phyloP scores from a whole-genome alignment of 2,888 invertebrate genomes.

The Lochmaea crataegi region DNA sequence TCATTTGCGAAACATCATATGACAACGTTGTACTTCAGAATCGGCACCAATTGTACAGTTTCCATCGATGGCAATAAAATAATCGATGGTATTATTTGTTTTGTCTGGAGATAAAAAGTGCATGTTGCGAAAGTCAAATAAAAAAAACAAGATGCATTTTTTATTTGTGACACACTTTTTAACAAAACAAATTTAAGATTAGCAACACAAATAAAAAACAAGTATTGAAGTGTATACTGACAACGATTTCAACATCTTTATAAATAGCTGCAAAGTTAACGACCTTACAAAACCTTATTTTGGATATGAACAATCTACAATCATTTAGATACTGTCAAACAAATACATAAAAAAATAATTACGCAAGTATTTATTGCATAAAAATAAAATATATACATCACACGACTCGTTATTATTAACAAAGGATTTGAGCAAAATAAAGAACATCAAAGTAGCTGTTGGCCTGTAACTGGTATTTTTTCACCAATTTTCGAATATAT shows the following conservation, averaged over 20 bases:
- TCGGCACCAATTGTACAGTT: constrained; percentile 31
- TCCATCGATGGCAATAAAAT: constrained; percentile 32
- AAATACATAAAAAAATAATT: constrained; percentile 3
- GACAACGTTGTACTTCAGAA: constrained; percentile 42
- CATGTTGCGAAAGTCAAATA: constrained; percentile 51
- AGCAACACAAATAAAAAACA: constrained; percentile 51
- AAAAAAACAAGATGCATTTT: constrained; percentile 47
- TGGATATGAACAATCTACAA: constrained; percentile 9
- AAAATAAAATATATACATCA: background rate
- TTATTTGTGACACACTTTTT: constrained; percentile 53
- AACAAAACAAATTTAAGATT: constrained; percentile 52
- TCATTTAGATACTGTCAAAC: constrained; percentile 13
- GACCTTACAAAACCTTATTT: constrained; percentile 39
- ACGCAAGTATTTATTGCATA: constrained; percentile 3
- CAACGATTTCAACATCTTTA: constrained; percentile 46
- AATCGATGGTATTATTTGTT: constrained; percentile 44
- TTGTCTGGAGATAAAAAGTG: constrained; percentile 54
- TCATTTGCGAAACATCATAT: constrained; percentile 22
- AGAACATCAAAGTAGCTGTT: too few species aligned
- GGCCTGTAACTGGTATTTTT: too few species aligned
- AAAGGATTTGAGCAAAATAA: too few species aligned
- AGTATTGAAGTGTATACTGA: constrained; percentile 37
- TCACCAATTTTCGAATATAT: background rate
- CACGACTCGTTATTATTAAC: too few species aligned
- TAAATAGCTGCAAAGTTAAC: constrained; percentile 44